These are phyloP conservation scores for Macrocentrus cingulum DNA, from an alignment of 1,140 invertebrate species.

Conservation along the genomic window DNA sequence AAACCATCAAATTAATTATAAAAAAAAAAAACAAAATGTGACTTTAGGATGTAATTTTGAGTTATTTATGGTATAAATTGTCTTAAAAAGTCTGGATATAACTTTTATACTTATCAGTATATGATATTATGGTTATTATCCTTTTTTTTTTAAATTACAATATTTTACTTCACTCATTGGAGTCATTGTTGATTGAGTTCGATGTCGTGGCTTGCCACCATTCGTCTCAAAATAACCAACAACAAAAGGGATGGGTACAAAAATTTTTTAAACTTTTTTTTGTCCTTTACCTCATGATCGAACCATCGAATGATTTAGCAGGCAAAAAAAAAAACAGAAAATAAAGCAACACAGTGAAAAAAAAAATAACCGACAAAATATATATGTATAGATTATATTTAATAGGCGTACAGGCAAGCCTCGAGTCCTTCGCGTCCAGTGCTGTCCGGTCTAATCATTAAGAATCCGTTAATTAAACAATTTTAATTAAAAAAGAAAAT, in stretches of 20 bases:
- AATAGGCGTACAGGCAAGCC: constrained; percentile 8
- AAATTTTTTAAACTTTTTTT: background rate
- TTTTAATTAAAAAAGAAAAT: constrained; percentile 35
- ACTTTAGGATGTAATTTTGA: constrained; percentile 12
- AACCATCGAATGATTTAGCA: constrained; percentile 3
- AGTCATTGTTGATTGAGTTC: background rate
- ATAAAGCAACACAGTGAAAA: too few relatives aligned
- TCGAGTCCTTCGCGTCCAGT: constrained; percentile 29
- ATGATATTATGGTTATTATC: too few relatives aligned
- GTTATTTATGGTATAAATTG: too few relatives aligned
- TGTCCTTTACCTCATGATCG: background rate
- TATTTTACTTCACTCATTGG: background rate
- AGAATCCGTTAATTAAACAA: constrained; percentile 28
- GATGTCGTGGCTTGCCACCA: background rate
- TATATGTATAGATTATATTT: constrained; percentile 10
- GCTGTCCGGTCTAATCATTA: constrained; percentile 41
- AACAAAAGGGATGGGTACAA: background rate
- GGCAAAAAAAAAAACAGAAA: background rate
- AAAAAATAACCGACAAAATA: background rate
- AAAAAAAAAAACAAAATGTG: constrained; percentile 5
- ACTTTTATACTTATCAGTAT: too few relatives aligned
- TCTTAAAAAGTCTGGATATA: too few relatives aligned
- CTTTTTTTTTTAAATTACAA: constrained; percentile 2
- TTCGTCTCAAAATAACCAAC: too few relatives aligned
- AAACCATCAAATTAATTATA: constrained; percentile 16